Evolutionary conservation across 2,113 vertebrate species (phyloP), one percentile per base, ranked within the genome.

Genomic region (Spilogale gracilis): DNA sequence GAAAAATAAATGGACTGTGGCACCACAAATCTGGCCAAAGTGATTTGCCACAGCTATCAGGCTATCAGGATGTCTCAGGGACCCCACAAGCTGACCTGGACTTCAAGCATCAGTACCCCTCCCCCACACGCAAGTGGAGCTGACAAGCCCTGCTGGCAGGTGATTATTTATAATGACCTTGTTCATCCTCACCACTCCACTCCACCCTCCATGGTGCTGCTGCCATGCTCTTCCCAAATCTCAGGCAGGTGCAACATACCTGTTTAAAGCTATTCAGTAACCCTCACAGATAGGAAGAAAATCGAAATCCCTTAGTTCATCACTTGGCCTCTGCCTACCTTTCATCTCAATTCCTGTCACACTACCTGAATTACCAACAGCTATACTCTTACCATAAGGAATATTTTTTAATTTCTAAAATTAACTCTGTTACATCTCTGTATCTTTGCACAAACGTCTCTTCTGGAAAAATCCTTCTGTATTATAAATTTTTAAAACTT

Each of bases 1-100:
- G 73, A 43, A 90, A 97, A 89, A 21, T 90, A 96, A 97, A 96
- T 82, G 71, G 43, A 82, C 43, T 52, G 38, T 92, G 63, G 18
- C 79, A 96, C 4, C 25, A 23, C 48, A 71, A 58, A 81, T 89
- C 18, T 91, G 71, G 61, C 54, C 54, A n/a, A 91, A 87, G 84
- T 89, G 48, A 96, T 84, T 95, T 93, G 50, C 61, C 38, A 81
- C 21, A 54, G 27, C 3, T 58, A 50, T 82, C 5, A 48, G 54
- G 27, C 6, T 50, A 52, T 71, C 17, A 50, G 52, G 52, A 48
- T 2, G 18, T n/a, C 11, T 83, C 9, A 30, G 74, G 25, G 25
- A 45, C 5, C 38, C 56, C 10, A 12, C 2, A 18, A 43, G 6
- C 10, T 0, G 5, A 58, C 50, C 32, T 23, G 48, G 32, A 84